Evolutionary conservation across 2,797 vertebrate genomes (phyloP).

Genomic region (Thaleichthys pacificus): DNA sequence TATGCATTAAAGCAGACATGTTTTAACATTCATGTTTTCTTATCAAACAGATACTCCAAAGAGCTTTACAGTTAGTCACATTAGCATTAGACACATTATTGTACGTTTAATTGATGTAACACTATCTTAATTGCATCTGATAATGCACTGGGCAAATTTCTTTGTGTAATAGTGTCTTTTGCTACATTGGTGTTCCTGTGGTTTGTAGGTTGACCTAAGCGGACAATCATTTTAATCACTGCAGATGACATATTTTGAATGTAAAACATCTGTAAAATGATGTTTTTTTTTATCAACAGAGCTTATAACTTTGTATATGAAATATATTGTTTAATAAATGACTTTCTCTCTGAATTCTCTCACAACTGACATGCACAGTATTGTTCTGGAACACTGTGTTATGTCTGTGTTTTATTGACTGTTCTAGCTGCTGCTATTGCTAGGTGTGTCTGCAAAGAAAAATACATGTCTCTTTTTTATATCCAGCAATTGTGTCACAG

Average conservation of each 20-base stretch:
- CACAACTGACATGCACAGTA: neutral
- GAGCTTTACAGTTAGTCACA: too few species aligned
- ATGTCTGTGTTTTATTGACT: constrained; percentile 54
- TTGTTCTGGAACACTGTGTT: constrained; percentile 13
- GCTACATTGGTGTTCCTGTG: constrained; percentile 43
- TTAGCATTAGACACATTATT: too few species aligned
- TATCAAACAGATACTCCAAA: too few species aligned
- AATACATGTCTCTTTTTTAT: constrained; percentile 17
- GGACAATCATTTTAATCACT: constrained; percentile 50
- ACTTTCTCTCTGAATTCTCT: neutral
- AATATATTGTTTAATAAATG: neutral
- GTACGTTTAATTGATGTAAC: too few species aligned
- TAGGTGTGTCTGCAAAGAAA: constrained; percentile 2
- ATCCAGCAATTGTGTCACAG: neutral
- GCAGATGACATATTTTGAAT: constrained; percentile 41
- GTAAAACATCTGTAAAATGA: constrained; percentile 24
- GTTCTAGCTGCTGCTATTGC: constrained; percentile 46
- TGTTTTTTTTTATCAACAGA: neutral
- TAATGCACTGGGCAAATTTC: neutral
- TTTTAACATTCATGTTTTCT: too few species aligned
- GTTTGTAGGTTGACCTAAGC: constrained; percentile 32
- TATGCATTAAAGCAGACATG: constrained; percentile 5
- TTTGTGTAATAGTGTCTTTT: neutral
- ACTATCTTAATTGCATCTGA: too few species aligned
- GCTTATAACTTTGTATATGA: neutral